Conservation (phyloP, 2,888 invertebrate genomes). For the Nasonovia ribisnigri region DNA sequence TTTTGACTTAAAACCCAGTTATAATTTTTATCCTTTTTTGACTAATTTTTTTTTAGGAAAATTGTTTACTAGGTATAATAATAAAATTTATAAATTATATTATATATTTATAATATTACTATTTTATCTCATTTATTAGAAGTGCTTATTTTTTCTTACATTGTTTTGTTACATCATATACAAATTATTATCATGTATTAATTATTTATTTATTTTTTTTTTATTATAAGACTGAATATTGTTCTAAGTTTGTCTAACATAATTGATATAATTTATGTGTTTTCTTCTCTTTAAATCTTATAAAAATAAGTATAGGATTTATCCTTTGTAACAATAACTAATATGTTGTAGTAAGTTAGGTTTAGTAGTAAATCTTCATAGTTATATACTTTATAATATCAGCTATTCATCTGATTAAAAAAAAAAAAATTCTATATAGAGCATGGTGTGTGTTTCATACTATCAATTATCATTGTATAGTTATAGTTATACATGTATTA, state of each 20-base stretch:
- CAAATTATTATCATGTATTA: constrained; percentile 63
- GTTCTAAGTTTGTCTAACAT: constrained; percentile 62
- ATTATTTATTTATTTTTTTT: constrained; percentile 64
- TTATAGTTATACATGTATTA: constrained; percentile 1
- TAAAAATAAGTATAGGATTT: constrained; percentile 31
- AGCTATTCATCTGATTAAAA: background rate
- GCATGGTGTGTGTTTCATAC: constrained; percentile 39
- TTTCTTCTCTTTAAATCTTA: constrained; percentile 47
- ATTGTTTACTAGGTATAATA: constrained; percentile 58
- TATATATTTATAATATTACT: constrained; percentile 57
- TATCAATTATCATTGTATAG: constrained; percentile 30
- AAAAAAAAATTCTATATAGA: constrained; percentile 44
- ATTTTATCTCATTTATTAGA: constrained; percentile 64
- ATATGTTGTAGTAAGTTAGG: constrained; percentile 55
- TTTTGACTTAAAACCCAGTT: constrained; percentile 42
- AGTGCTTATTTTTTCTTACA: constrained; percentile 62
- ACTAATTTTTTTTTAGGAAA: constrained; percentile 55
- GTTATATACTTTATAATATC: constrained; percentile 8
- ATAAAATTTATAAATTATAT: constrained; percentile 47
- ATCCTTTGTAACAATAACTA: constrained; percentile 37
- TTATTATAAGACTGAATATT: constrained; percentile 65
- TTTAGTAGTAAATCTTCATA: constrained; percentile 49
- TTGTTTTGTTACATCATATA: constrained; percentile 64
- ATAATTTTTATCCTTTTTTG: constrained; percentile 55
- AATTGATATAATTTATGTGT: constrained; percentile 41